Evolutionary conservation across 2,113 vertebrate genomes (phyloP), one percentile per base, ranked within the genome.

Genomic region (Toxostoma redivivum): DNA sequence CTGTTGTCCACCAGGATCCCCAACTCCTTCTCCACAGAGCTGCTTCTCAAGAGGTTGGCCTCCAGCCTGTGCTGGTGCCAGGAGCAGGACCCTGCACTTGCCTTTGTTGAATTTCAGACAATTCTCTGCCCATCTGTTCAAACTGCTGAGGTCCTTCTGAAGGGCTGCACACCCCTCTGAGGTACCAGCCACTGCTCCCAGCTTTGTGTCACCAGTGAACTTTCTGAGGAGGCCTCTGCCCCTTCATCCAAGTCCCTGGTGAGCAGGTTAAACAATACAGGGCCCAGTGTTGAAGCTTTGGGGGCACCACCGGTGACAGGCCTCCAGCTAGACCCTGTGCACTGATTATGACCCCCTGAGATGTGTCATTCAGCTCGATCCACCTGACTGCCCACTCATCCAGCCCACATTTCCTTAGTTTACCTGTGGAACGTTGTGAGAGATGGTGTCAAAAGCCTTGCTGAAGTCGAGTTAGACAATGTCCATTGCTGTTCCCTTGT

Each of bases 131-230:
- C 25, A 25, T 16, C 45, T 83, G 37, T 21, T n/a, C 51, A 57
- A 7, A 3, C 18, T 67, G 10, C 19, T 0, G 0, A 81, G n/a
- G 60, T 7, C 5, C 5, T 9, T 57, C 10, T 6, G 54, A n/a
- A 50, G 53, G 53, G 53, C 54, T 81, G 80, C 15, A 42, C 30
- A 70, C 8, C 20, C 20, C 31, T 60, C 24, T 9, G 54, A 23
- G 54, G 44, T 70, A 10, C 12, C 54, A 12, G 24, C 12, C 44
- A 24, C 65, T 50, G 37, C 54, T 35, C 79, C 10, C 45, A 60
- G 5, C 7, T 50, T 24, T 15, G 44, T 20, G 19, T 24, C 15
- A 60, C 15, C 31, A 50, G 24, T 28, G 64, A 38, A n/a, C 28
- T 33, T n/a, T 23, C 30, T 69, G 53, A 58, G 35, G 23, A 40